phyloP scores from a whole-genome alignment of 2,797 vertebrate genomes.

The Halcyon smyrnensis region DNA sequence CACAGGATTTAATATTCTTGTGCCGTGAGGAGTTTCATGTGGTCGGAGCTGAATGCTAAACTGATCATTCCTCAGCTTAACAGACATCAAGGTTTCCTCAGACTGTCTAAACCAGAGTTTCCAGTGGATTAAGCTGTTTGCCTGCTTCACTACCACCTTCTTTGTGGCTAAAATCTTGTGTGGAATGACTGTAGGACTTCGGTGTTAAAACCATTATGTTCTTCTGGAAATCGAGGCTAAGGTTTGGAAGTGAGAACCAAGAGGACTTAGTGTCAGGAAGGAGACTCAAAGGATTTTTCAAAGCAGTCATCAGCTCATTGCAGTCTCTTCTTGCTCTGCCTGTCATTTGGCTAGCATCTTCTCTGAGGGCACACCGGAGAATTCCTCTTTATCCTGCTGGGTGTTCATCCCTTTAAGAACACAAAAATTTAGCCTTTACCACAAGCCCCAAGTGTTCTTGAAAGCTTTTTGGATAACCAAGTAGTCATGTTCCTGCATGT shows the following conservation, averaged over 20 bases:
- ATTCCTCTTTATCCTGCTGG: background rate
- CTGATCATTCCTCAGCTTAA: rapidly evolving
- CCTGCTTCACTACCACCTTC: background rate
- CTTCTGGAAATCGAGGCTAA: background rate
- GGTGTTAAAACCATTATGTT: background rate
- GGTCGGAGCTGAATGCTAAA: background rate
- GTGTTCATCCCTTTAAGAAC: background rate
- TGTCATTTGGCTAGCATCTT: background rate
- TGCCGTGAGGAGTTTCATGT: background rate
- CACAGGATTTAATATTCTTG: background rate
- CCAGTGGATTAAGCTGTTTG: background rate
- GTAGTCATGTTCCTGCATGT: background rate
- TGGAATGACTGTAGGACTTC: background rate
- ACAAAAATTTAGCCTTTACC: background rate
- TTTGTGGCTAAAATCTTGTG: background rate
- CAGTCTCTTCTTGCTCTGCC: background rate
- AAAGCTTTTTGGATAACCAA: background rate
- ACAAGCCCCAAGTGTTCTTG: background rate
- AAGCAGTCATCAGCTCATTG: background rate
- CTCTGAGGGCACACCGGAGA: background rate
- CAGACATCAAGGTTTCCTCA: background rate
- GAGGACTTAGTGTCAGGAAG: background rate
- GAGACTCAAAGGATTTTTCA: background rate
- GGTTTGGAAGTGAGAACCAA: background rate
- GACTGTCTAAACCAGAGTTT: background rate